Conservation (phyloP, 1,140 invertebrate genomes). For the Pinna nobilis region DNA sequence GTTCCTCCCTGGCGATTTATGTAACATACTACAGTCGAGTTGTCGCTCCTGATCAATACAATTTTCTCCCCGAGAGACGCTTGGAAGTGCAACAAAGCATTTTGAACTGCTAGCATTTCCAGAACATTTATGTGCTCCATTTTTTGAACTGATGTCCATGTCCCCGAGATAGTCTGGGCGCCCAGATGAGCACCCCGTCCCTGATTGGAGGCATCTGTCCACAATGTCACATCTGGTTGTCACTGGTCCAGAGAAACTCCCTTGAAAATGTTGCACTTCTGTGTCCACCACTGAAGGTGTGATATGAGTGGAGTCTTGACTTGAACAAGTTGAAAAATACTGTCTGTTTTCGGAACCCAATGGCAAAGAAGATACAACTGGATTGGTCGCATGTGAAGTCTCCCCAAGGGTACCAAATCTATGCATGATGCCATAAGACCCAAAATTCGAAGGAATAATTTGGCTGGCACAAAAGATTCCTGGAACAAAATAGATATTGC, state of each 20-base stretch:
- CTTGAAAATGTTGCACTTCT: not conserved
- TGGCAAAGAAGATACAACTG: conserved; percentile 22
- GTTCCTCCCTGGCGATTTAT: conserved; percentile 27
- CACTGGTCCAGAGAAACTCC: not conserved
- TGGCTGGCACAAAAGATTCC: not conserved
- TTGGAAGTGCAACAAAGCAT: conserved; percentile 13
- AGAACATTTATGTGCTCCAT: conserved; percentile 10
- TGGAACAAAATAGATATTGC: not conserved
- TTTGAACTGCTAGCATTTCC: conserved; percentile 18
- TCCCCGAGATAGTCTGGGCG: conserved; percentile 8
- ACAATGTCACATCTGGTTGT: not conserved
- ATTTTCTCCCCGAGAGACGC: not conserved
- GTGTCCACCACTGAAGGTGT: conserved; percentile 15
- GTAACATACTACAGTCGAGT: conserved; percentile 31
- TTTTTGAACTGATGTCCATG: not conserved
- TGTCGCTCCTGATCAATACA: conserved; percentile 28
- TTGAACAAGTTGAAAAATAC: not conserved
- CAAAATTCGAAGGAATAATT: not conserved
- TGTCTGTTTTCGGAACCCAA: conserved; percentile 15
- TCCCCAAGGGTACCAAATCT: conserved; percentile 11
- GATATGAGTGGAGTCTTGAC: not conserved
- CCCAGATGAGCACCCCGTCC: conserved; percentile 13
- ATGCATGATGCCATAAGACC: conserved; percentile 24
- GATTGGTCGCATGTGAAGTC: conserved; percentile 26
- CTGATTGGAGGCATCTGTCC: conserved; percentile 19